Evolutionary conservation across 2,888 invertebrate species (phyloP), one percentile per base, ranked within the genome.

Genomic region (Eutolmus rufibarbis): DNA sequence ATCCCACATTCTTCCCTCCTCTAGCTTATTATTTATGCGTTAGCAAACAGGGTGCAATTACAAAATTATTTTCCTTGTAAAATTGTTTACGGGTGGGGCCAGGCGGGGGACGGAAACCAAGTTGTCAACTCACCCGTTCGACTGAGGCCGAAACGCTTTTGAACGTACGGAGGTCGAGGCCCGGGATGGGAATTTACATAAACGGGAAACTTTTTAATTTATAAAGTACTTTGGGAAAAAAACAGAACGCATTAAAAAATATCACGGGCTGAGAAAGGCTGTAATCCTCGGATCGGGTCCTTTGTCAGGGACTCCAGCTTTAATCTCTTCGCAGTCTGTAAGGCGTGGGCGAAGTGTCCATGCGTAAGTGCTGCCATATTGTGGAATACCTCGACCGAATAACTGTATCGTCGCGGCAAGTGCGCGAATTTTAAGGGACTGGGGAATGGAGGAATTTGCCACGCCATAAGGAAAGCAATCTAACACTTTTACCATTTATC

Each of bases 201-300:
- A 88, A 86, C 86, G 88, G 57, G 82, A 88, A 88, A 88, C 88
- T 88, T 88, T 88, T 88, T 86, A 86, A 88, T 88, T 88, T 88
- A 88, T 88, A 82, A 86, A 88, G 88, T 86, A 88, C 77, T 88
- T 88, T 74, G 79, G 78, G 74, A 86, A 86, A 86, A 86, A 40
- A 88, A 86, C 57, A 85, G 46, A 51, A 56, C n/a, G 84, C 77
- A 87, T 87, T 87, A 87, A 87, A 84, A 84, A 57, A 84, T 84
- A 66, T 84, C 82, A 66, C 57, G 66, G 46, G 40, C 51, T 79
- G 51, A 79, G 79, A 79, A 51, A 51, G 79, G 46, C 66, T 84
- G 56, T 66, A 66, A 66, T 66, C 66, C 66, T 7, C 5, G 34
- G 81, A 56, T 56, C 66, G 66, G 23, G 66, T 19, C 34, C 82